Evolutionary conservation across 1,140 invertebrate genomes (phyloP), one percentile per base, ranked within the genome.

Genomic region (Adelges cooleyi): DNA sequence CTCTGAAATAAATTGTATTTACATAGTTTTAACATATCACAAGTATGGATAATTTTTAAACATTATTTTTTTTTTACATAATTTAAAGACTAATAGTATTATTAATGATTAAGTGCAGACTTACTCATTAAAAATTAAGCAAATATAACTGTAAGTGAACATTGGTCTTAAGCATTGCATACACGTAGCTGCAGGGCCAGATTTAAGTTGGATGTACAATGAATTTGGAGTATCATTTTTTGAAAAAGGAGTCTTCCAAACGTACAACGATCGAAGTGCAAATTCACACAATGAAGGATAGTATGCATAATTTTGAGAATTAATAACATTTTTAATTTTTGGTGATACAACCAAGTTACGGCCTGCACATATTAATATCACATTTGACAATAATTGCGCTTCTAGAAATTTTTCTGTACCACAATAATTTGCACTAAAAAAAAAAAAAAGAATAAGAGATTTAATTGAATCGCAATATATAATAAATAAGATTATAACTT

Each of bases 241-340:
- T n/a, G 3, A 11, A 29, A 62, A 48, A 20, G 56, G 40, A 1
- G 17, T 46, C n/a, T 62, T 62, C 56, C 56, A 62, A 29, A 62
- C 56, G 13, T 48, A 33, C 1, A 62, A 17, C 0, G 10, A 13
- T 13, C 56, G 25, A 13, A 62, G 56, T 1, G 56, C 25, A 18
- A 62, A 62, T 48, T 62, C 56, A 29, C 46, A 46, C 6, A 62
- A 20, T 13, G 56, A 20, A 1, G 56, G 56, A 33, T 25, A 48
- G 11, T 62, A 15, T 13, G 42, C 42, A 9, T 33, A 20, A 9
- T 25, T 25, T 48, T 8, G 40, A 25, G 46, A 40, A 15, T 25
- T 27, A 13, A 62, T 46, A n/a, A 62, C 42, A 18, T 48, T n/a
- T 62, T 62, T 46, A 18, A 62, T 62, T 48, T 62, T 62, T 6